These are phyloP conservation scores for Lypha dubia DNA, from an alignment of 2,888 invertebrate genomes.

Conservation along the genomic window DNA sequence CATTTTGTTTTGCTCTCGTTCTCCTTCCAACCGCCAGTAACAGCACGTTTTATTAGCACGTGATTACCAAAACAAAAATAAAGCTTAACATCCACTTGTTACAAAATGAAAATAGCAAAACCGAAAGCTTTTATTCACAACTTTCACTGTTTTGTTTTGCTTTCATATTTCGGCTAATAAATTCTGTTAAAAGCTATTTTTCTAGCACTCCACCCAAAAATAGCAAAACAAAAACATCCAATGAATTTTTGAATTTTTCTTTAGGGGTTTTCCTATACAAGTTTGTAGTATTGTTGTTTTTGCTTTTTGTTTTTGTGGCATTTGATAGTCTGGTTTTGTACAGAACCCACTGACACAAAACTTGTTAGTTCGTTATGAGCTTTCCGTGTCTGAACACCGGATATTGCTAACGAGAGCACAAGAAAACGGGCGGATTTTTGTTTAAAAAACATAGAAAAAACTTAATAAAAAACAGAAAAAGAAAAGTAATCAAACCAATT, in stretches of 20 bases:
- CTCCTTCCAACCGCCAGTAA: conserved; percentile 57
- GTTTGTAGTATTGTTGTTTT: not conserved
- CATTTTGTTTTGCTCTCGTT: conserved; percentile 66
- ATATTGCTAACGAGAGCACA: conserved; percentile 24
- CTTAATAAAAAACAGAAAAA: not conserved
- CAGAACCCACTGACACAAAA: conserved; percentile 68
- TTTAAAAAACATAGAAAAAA: conserved; percentile 47
- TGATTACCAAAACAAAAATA: conserved; percentile 40
- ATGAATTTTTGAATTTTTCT: conserved; percentile 32
- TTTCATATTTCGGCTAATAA: conserved; percentile 57
- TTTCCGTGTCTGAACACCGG: conserved; percentile 73
- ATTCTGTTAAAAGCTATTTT: conserved; percentile 39
- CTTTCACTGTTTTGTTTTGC: conserved; percentile 27
- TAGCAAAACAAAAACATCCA: conserved; percentile 31
- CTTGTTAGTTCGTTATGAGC: conserved; percentile 74
- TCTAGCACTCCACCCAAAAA: conserved; percentile 65
- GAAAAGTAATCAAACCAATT: not conserved
- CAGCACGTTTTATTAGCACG: conserved; percentile 67
- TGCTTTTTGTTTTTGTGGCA: not conserved
- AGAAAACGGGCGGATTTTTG: conserved; percentile 56
- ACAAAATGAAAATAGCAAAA: conserved; percentile 2
- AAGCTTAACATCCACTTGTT: conserved; percentile 66
- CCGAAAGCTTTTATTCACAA: conserved; percentile 14
- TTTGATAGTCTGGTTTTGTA: conserved; percentile 51
- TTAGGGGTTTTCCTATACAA: conserved; percentile 18